Percentiles rank a stretch among this genome's conserved stretches.
These are phyloP conservation scores for Anticlea derivata DNA, from an alignment of 2,888 invertebrate genomes.

Conservation along the genomic window DNA sequence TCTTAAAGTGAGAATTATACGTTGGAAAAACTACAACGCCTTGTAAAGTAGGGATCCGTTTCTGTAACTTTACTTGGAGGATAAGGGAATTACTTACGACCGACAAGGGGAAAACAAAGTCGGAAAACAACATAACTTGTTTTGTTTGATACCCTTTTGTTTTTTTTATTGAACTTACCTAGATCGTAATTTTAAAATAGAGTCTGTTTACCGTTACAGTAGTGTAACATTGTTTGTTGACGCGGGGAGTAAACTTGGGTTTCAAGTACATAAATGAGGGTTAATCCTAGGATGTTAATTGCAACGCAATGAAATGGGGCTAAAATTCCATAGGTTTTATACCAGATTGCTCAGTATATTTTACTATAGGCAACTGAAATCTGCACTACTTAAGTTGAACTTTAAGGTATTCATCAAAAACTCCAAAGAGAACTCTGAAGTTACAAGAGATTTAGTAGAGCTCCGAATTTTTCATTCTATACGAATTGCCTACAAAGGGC, in stretches of 20 bases:
- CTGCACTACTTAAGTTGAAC: too few relatives aligned
- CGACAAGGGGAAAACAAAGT: slow-evolving; percentile 71
- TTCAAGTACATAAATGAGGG: too few relatives aligned
- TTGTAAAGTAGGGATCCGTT: slow-evolving; percentile 62
- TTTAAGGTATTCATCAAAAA: too few relatives aligned
- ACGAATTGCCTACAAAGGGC: slow-evolving; percentile 2
- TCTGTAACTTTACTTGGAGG: slow-evolving; percentile 67
- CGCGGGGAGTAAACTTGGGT: too few relatives aligned
- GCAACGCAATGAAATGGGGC: too few relatives aligned
- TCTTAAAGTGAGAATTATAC: slow-evolving; percentile 76
- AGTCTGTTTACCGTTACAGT: too few relatives aligned
- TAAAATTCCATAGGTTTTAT: too few relatives aligned
- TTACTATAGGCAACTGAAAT: too few relatives aligned
- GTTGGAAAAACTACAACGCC: slow-evolving; percentile 57
- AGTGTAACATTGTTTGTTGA: slow-evolving; percentile 28
- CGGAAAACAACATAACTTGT: slow-evolving; percentile 66
- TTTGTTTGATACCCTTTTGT: slow-evolving; percentile 56
- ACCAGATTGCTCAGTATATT: too few relatives aligned
- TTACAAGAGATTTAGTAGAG: background rate
- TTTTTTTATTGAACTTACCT: slow-evolving; percentile 33
- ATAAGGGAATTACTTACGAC: slow-evolving; percentile 72
- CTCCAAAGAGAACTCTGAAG: too few relatives aligned
- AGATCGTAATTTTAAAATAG: slow-evolving; percentile 32
- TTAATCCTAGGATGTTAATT: too few relatives aligned
- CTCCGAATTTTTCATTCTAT: background rate